Conservation (phyloP, 35 echinoderm and acorn worm species). For the Acanthaster planci region DNA sequence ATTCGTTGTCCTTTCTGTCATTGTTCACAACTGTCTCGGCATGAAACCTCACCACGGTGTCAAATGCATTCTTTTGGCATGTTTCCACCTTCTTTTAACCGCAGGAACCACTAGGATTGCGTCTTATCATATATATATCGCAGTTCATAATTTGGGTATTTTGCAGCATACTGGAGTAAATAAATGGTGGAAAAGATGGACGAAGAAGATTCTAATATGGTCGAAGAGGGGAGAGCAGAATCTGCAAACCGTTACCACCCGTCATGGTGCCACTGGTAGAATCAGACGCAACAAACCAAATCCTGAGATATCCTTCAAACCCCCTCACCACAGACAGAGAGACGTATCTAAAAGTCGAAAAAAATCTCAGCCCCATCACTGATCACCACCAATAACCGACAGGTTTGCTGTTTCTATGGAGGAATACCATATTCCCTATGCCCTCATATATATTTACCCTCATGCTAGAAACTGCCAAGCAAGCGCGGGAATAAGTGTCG, state of each 20-base stretch:
- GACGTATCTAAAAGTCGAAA: not conserved
- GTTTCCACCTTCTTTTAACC: too few species aligned
- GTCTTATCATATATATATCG: too few species aligned
- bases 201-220: conserved; percentile 13
- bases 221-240: not conserved
- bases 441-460: too few species aligned
- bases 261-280: not conserved
- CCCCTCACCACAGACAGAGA: not conserved
- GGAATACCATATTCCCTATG: too few species aligned
- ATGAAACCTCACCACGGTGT: conserved; percentile 41
- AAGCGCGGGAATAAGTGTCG: not conserved
- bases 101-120: too few species aligned
- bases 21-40: too few species aligned
- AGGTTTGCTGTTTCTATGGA: not conserved
- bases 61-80: conserved; percentile 45
- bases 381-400: not conserved
- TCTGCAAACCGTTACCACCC: not conserved
- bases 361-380: not conserved
- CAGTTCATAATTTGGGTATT: conserved; percentile 54
- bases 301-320: too few species aligned
- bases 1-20: too few species aligned
- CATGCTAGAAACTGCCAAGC: not conserved
- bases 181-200: too few species aligned
- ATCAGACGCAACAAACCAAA: not conserved
- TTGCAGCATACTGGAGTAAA: conserved; percentile 36